Conservation (phyloP, 2,888 invertebrate species). For the Diadegma fenestrale region DNA sequence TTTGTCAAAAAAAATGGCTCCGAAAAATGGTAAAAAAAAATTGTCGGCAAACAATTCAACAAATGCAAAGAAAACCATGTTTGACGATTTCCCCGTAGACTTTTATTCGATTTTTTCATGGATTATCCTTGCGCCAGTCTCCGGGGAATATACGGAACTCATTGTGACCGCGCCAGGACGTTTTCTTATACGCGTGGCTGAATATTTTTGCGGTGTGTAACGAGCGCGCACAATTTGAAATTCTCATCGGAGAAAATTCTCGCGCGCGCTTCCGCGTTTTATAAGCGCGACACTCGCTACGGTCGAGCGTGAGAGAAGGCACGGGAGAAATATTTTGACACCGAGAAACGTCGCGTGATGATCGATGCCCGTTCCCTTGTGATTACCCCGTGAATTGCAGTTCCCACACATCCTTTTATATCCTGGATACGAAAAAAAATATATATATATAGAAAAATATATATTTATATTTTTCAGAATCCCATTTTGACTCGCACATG, state of each 20-base stretch:
- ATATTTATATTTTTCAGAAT: not conserved
- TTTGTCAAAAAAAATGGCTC: not conserved
- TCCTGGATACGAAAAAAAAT: too few species aligned
- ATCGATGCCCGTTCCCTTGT: constrained; percentile 82
- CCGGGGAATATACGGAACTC: constrained; percentile 56
- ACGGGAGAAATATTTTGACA: constrained; percentile 82
- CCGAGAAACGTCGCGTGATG: constrained; percentile 77
- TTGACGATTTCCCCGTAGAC: constrained; percentile 37
- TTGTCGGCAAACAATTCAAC: not conserved
- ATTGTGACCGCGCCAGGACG: constrained; percentile 47
- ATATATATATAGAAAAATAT: not conserved
- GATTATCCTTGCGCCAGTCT: constrained; percentile 4
- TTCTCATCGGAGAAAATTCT: constrained; percentile 61
- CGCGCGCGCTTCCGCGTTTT: constrained; percentile 59
- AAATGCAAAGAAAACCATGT: constrained; percentile 25
- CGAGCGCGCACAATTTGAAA: constrained; percentile 61
- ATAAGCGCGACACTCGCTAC: constrained; percentile 20
- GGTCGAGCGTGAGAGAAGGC: constrained; percentile 62
- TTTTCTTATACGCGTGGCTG: constrained; percentile 21
- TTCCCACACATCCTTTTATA: constrained; percentile 72
- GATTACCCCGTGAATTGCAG: constrained; percentile 82
- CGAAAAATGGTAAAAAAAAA: not conserved
- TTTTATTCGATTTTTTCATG: constrained; percentile 44
- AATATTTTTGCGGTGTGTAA: constrained; percentile 39
- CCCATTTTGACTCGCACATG: constrained; percentile 14